Evolutionary conservation across 2,113 vertebrate genomes (phyloP).

Genomic region (Hippolais icterina): DNA sequence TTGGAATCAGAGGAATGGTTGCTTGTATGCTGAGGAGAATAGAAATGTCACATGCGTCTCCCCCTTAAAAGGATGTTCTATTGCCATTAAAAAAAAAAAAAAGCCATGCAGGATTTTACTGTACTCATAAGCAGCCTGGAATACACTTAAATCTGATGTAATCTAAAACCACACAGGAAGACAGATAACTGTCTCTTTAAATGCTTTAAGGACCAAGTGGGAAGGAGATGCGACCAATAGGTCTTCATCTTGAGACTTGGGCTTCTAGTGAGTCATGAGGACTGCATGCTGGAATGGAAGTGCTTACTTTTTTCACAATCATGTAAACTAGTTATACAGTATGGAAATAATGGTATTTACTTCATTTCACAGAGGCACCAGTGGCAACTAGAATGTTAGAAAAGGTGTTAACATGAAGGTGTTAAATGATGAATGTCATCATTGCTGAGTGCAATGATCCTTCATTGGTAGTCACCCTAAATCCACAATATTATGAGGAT

Average conservation of each 20-base stretch:
- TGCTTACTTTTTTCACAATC: background rate
- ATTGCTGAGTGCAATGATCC: background rate
- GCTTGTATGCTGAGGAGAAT: background rate
- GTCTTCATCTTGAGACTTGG: background rate
- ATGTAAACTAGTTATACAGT: background rate
- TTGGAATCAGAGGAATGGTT: background rate
- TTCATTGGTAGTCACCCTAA: background rate
- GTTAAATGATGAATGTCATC: too few species aligned
- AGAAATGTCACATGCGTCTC: rapidly evolving
- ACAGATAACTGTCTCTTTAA: background rate
- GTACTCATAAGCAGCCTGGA: background rate
- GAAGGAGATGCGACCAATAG: background rate
- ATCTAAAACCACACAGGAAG: background rate
- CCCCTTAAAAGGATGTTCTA: background rate
- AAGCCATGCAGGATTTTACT: background rate
- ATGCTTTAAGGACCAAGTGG: background rate
- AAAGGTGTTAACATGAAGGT: background rate
- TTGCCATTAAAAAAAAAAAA: background rate
- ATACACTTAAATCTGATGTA: background rate
- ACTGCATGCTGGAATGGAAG: background rate
- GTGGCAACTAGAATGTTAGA: background rate
- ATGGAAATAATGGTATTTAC: background rate
- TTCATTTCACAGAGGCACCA: background rate
- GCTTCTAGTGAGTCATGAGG: background rate
- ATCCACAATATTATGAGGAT: background rate